Conservation (phyloP, 2,888 invertebrate species). For the Penaeus monodon region DNA sequence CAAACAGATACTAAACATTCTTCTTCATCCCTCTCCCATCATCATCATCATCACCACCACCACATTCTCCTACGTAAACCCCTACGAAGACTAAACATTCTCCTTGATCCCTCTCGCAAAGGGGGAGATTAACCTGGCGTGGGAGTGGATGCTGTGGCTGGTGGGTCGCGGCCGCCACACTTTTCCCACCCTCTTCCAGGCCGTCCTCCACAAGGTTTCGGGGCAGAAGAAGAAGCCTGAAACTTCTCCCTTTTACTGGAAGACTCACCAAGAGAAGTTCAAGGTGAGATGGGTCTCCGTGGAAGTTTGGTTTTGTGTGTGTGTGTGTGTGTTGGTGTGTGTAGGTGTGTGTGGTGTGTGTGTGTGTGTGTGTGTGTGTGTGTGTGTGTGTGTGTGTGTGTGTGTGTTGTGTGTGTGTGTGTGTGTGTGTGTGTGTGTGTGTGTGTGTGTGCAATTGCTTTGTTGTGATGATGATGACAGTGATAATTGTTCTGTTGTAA, state of each 20-base stretch:
- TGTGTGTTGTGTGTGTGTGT: too few species aligned
- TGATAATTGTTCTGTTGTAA: too few species aligned
- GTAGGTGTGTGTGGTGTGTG: not conserved
- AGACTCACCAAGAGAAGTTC: not conserved
- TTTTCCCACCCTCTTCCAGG: not conserved
- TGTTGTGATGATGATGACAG: too few species aligned
- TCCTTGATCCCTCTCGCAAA: not conserved
- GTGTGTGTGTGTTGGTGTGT: not conserved
- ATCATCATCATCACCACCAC: too few species aligned
- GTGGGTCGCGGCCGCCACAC: conserved; percentile 10
- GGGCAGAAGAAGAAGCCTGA: not conserved
- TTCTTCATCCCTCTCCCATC: too few species aligned
- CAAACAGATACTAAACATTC: too few species aligned
- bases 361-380: too few species aligned
- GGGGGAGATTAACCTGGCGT: not conserved
- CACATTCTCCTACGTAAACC: too few species aligned
- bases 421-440: too few species aligned
- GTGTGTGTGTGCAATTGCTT: too few species aligned
- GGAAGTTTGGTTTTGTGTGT: not conserved
- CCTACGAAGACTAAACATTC: not conserved
- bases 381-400: too few species aligned
- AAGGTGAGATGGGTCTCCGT: not conserved
- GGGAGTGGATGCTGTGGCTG: conserved; percentile 19
- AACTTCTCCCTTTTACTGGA: conserved; percentile 8
- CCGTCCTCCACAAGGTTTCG: not conserved